Conservation (phyloP, 2,113 vertebrate species). For the Perognathus longimembris region DNA sequence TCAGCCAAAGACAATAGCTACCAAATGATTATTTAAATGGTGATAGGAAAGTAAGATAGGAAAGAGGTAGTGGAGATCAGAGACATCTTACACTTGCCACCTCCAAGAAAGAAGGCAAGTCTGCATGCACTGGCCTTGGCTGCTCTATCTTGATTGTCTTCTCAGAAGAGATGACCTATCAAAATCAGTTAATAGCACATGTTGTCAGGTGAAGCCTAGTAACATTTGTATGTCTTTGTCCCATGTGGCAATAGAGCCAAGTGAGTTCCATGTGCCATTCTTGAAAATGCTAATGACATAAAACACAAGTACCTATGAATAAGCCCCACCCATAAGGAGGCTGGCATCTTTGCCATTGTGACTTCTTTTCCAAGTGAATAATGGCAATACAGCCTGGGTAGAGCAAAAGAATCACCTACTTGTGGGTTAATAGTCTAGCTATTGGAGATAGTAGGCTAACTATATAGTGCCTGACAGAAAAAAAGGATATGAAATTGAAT, state of each 20-base stretch:
- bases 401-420: not conserved
- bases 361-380: not conserved
- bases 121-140: not conserved
- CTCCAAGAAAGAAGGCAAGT: not conserved
- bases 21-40: not conserved
- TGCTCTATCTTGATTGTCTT: not conserved
- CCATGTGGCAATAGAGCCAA: not conserved
- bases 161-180: not conserved
- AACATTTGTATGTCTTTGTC: slow-evolving; percentile 6
- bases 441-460: not conserved
- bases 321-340: not conserved
- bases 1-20: not conserved
- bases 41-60: not conserved
- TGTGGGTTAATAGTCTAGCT: not conserved
- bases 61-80: not conserved
- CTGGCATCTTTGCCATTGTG: not conserved
- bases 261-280: not conserved
- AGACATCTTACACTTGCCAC: not conserved
- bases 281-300: slow-evolving; percentile 16
- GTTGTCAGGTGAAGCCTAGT: not conserved
- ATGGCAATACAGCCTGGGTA: not conserved
- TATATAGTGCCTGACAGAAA: not conserved
- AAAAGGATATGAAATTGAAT: not conserved
- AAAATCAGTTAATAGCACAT: not conserved
- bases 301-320: not conserved